phyloP scores from a whole-genome alignment of 1,140 invertebrate species.

The Daktulosphaira vitifoliae region DNA sequence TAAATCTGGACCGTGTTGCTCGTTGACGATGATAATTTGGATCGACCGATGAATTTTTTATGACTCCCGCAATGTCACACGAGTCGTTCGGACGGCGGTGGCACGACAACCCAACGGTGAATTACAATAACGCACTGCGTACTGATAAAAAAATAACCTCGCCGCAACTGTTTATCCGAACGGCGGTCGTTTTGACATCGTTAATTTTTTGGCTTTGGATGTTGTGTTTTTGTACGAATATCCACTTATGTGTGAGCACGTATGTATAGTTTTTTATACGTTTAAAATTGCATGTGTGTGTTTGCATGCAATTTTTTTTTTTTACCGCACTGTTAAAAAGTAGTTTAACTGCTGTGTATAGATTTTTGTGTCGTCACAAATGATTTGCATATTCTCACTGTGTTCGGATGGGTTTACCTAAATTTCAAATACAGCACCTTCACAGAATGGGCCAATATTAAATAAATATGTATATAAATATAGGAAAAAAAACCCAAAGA shows the following conservation, averaged over 20 bases:
- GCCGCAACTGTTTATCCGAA: background rate
- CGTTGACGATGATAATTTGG: background rate
- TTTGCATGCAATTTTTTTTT: background rate
- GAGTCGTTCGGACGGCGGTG: background rate
- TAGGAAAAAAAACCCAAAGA: background rate
- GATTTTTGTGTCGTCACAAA: background rate
- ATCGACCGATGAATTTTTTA: background rate
- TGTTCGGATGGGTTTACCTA: too few species aligned
- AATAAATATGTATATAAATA: too few species aligned
- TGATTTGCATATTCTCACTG: constrained; percentile 1
- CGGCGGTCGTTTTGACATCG: constrained; percentile 4
- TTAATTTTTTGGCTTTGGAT: too few species aligned
- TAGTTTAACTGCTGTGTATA: too few species aligned
- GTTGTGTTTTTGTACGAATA: too few species aligned
- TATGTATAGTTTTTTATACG: too few species aligned
- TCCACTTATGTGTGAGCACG: too few species aligned
- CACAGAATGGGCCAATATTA: too few species aligned
- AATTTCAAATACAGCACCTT: too few species aligned
- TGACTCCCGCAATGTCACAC: background rate
- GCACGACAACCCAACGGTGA: too few species aligned
- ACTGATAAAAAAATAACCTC: background rate
- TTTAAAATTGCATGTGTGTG: too few species aligned
- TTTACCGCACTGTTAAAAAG: background rate
- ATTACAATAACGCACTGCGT: too few species aligned
- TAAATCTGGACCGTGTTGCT: background rate